Evolutionary conservation across 2,113 vertebrate species (phyloP).

Genomic region (Kryptolebias marmoratus): DNA sequence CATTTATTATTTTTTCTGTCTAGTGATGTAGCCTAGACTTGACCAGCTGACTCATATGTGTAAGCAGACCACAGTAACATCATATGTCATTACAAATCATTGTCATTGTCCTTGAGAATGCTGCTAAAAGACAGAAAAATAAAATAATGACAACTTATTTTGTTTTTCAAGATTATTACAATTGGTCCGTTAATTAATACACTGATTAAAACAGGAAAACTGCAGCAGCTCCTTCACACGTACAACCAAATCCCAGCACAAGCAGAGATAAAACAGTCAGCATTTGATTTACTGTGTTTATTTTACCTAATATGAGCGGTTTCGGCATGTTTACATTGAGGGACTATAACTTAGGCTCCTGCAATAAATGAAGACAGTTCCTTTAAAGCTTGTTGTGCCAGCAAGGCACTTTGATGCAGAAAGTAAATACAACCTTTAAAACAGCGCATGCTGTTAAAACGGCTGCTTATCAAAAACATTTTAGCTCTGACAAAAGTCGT

Average conservation of each 20-base stretch:
- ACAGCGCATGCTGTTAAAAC: conserved; percentile 2
- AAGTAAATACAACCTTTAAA: not conserved
- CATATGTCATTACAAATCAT: conserved; percentile 47
- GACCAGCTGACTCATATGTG: conserved; percentile 48
- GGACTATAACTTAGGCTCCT: not conserved
- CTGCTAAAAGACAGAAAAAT: not conserved
- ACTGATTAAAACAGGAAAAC: not conserved
- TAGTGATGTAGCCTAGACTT: conserved; percentile 19
- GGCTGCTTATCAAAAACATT: conserved; percentile 26
- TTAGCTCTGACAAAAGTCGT: conserved; percentile 8
- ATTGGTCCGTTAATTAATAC: not conserved
- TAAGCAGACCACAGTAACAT: conserved; percentile 33
- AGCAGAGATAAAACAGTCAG: not conserved
- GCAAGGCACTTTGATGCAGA: not conserved
- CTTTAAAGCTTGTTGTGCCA: conserved; percentile 1
- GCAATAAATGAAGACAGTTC: conserved; percentile 20
- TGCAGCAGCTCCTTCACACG: not conserved
- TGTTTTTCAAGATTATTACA: not conserved
- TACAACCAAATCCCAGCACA: not conserved
- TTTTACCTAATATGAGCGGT: conserved; percentile 7
- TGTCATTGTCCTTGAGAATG: conserved; percentile 22
- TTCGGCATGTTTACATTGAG: conserved; percentile 7
- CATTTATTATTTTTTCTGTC: not conserved
- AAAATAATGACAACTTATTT: no score
- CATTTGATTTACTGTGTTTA: conserved; percentile 24